Conservation (phyloP, 2,797 vertebrate genomes). For the Bovichtus diacanthus region DNA sequence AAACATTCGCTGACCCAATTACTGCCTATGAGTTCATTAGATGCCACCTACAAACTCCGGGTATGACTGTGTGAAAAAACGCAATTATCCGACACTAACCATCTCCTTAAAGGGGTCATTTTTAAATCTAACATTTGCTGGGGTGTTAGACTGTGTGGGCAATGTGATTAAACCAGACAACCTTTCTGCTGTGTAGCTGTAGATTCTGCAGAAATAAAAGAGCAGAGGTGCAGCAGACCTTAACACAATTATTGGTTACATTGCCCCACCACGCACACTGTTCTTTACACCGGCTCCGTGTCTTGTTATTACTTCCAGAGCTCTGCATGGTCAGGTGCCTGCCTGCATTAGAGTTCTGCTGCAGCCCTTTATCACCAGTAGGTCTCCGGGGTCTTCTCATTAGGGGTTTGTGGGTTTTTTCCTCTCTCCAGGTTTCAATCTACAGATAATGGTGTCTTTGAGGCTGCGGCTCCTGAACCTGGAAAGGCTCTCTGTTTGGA, state of each 20-base stretch:
- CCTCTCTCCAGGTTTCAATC: constrained; percentile 8
- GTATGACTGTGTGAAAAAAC: constrained; percentile 1
- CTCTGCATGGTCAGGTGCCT: not conserved
- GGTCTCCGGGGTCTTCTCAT: constrained; percentile 24
- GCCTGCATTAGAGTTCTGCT: not conserved
- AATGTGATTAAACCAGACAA: constrained; percentile 2
- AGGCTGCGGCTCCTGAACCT: not conserved
- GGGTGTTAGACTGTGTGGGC: not conserved
- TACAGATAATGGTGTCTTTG: not conserved
- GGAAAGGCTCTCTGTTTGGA: not conserved
- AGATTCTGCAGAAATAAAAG: not conserved
- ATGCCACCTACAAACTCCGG: not conserved
- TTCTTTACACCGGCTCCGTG: constrained; percentile 1
- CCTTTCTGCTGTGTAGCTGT: not conserved
- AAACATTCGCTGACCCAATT: not conserved
- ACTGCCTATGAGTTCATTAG: not conserved
- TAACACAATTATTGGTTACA: not conserved
- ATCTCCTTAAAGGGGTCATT: not conserved
- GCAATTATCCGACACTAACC: not conserved
- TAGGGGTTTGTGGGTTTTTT: constrained; percentile 8
- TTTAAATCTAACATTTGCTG: not conserved
- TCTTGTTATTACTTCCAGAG: constrained; percentile 8
- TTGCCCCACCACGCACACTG: not conserved
- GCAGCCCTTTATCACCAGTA: constrained; percentile 8
- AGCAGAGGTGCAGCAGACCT: not conserved